Evolutionary conservation across 2,797 vertebrate species (phyloP), one percentile per base, ranked within the genome.

Genomic region (Chelon auratus): DNA sequence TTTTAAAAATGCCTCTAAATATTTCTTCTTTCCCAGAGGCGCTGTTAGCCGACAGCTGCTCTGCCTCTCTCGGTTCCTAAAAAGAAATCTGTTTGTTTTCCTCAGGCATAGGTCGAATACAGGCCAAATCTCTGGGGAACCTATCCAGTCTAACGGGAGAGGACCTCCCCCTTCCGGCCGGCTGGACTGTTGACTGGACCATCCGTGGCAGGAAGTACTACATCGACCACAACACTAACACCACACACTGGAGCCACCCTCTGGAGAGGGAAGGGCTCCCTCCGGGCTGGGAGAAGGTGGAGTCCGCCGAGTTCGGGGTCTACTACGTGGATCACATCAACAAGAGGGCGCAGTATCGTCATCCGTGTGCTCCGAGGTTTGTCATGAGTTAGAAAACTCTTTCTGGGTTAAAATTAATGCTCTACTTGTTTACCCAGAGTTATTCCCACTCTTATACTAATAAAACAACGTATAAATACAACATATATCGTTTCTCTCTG

Each of bases 111-210:
- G 96, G 97, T 75, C 96, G 96, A 83, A 94, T 98, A 66, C 96
- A 97, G 92, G 97, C 98, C 89, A 98, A 97, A 84, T 99, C 98
- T 60, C 91, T 99, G 82, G 98, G 98, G 85, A 99, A 99, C 92
- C 91, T 99, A 86, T 96, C 97, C 57, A 97, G 93, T 72, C 93
- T 97, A 43, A 95, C 95, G 12, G 95, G 90, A 47, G 98, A 99
- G 80, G 98, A 99, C 87, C 89, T 96, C 65, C 96, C 96, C 58
- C 96, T 99, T 84, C 97, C 96, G 75, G 95, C 92, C 9, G 98
- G 98, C 87, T 99, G 98, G 98, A 96, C 97, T 39, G 96, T 98
- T 59, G 98, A 99, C 94, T 99, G 98, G 98, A 99, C 98, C 79
- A 97, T 99, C 84, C 90, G 98, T 57, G 98, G 98, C 90, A 95